Conservation (phyloP, 1,140 invertebrate genomes). For the Epicauta chinensis region DNA sequence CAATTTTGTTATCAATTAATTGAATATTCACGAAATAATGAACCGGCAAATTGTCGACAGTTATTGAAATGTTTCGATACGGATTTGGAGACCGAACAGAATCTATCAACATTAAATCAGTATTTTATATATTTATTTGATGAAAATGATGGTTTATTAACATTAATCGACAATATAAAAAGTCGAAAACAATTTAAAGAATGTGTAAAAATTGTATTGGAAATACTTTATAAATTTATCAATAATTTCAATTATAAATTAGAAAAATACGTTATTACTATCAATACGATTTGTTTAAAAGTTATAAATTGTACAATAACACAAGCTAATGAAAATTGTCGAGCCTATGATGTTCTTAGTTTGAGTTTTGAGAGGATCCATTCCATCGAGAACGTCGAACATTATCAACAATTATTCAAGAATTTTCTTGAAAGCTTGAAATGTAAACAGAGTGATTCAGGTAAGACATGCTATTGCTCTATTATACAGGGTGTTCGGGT, state of each 20-base stretch:
- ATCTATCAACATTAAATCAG: conserved; percentile 22
- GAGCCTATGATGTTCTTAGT: conserved; percentile 22
- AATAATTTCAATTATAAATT: conserved; percentile 30
- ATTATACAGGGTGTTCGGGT: no score
- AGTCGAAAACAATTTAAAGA: conserved; percentile 24
- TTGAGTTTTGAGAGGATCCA: conserved; percentile 26
- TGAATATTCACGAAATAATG: conserved; percentile 8
- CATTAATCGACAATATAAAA: conserved; percentile 20
- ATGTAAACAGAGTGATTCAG: no score
- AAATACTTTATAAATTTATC: conserved; percentile 28
- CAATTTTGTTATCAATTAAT: not conserved
- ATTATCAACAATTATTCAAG: conserved; percentile 13
- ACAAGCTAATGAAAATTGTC: conserved; percentile 26
- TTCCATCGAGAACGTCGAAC: no score
- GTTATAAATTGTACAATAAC: conserved; percentile 4
- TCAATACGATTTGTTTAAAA: conserved; percentile 13
- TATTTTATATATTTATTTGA: conserved; percentile 28
- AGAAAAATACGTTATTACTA: conserved; percentile 18
- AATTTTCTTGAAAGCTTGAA: conserved; percentile 10
- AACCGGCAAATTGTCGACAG: not conserved
- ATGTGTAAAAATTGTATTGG: conserved; percentile 17
- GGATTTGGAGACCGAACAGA: not conserved
- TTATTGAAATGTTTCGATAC: not conserved
- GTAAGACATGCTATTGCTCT: no score
- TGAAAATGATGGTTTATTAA: conserved; percentile 21